Base-by-base conservation (phyloP, 2,888 invertebrate genomes). In the Chalcosyrphus nemorum region DNA sequence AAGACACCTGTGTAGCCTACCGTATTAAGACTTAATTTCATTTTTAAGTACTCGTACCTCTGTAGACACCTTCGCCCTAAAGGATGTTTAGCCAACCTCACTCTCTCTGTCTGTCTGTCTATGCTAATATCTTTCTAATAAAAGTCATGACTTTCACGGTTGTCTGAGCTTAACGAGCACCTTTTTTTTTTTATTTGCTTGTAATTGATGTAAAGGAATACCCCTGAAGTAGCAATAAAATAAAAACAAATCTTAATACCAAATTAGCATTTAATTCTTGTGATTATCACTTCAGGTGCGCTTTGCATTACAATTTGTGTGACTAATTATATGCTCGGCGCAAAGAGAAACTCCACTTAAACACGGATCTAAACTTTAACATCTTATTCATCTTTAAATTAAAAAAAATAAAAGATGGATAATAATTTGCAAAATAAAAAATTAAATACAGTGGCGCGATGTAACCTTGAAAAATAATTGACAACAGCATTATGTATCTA, bases 391-490 rank as follows among this genome's bases (percentile, higher is more conserved):
- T 19, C 6, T 11, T 45, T 24, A 9, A 24, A 17, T 29, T 21
- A 2, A 27, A 11, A 5, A 29, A 27, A 27, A 11, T 17, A 13
- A n/a, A 59, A n/a, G 17, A 17, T 2, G 7, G 4, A 7, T 29
- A 61, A 19, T 13, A 21, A 47, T 63, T 63, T 21, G 47, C 47
- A 35, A 63, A 61, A 32, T 13, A 38, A n/a, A 38, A 38, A 38
- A n/a, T n/a, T n/a, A 47, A 19, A 61, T 19, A 61, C 61, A 45
- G 29, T 15, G 17, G 32, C 63, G 17, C 13, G 7, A 21, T 24
- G 61, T 17, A 45, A 27, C 68, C 56, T 70, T 32, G 56, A 15
- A 17, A 43, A 29, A n/a, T n/a, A n/a, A n/a, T n/a, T 29, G 19
- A 56, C 45, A 32, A 45, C 68, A 45, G 19, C 27, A 45, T 17